Conservation (phyloP, 2,888 invertebrate genomes). For the Monochamus alternatus region DNA sequence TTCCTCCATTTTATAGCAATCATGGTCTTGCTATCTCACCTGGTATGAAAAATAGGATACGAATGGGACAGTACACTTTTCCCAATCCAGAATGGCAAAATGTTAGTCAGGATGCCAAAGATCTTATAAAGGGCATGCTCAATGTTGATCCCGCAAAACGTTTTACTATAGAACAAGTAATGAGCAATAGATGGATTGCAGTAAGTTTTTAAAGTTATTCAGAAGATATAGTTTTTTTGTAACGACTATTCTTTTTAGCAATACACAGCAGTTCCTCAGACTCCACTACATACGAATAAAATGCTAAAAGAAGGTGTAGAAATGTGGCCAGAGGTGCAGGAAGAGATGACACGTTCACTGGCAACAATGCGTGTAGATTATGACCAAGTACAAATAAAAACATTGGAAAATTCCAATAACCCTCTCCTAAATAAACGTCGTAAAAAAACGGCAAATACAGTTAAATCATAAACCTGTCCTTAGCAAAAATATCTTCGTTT, state of each 20-base stretch:
- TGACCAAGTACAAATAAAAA: conserved; percentile 95
- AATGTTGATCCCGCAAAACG: conserved; percentile 94
- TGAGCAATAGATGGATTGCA: conserved; percentile 90
- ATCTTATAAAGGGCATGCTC: conserved; percentile 94
- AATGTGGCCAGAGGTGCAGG: conserved; percentile 97
- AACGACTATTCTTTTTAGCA: conserved; percentile 61
- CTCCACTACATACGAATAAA: conserved; percentile 92
- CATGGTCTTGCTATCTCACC: conserved; percentile 98
- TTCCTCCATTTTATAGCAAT: conserved; percentile 99
- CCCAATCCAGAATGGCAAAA: conserved; percentile 96
- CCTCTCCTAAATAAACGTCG: conserved; percentile 90
- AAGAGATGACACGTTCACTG: conserved; percentile 98
- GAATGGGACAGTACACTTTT: conserved; percentile 97
- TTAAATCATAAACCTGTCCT: conserved; percentile 28
- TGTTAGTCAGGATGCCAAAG: conserved; percentile 95
- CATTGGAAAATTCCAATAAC: conserved; percentile 94
- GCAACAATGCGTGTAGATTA: conserved; percentile 99
- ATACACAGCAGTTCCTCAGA: conserved; percentile 93
- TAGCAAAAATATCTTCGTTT: conserved; percentile 33
- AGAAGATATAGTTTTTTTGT: background rate
- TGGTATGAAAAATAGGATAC: conserved; percentile 98
- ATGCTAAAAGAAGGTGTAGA: conserved; percentile 93
- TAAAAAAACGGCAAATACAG: conserved; percentile 67
- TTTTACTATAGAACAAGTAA: conserved; percentile 92
- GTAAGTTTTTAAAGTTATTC: conserved; percentile 72